phyloP scores from a whole-genome alignment of 23 tunicate species.

The Styela clava region DNA sequence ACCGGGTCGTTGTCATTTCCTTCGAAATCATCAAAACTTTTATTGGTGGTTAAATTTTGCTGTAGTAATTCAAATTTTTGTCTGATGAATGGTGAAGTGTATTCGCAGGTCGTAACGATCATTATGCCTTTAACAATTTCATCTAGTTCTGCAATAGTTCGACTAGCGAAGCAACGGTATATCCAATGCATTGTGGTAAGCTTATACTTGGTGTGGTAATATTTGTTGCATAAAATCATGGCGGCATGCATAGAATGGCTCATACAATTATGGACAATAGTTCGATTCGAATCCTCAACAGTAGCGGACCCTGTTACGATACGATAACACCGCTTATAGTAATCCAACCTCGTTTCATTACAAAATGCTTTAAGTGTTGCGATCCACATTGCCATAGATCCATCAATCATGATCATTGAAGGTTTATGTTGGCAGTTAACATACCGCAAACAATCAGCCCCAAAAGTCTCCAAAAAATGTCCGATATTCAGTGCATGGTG shows the following conservation, averaged over 20 bases:
- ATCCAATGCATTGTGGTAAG: constrained; percentile 27
- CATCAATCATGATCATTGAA: constrained; percentile 29
- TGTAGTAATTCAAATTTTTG: neutral
- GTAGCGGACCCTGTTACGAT: constrained; percentile 13
- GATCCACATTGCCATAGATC: constrained; percentile 51
- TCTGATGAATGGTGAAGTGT: neutral
- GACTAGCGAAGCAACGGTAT: neutral
- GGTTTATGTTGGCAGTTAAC: constrained; percentile 10
- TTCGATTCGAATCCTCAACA: constrained; percentile 6
- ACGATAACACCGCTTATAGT: constrained; percentile 28
- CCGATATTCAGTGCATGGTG: constrained; percentile 39
- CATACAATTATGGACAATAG: constrained; percentile 40
- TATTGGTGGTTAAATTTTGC: neutral
- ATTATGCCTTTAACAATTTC: neutral
- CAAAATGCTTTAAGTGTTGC: constrained; percentile 16
- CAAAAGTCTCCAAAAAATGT: constrained; percentile 25
- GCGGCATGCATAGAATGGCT: constrained; percentile 46
- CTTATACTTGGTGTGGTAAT: constrained; percentile 5
- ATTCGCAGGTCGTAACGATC: neutral
- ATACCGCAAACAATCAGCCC: neutral
- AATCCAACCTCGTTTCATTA: constrained; percentile 12
- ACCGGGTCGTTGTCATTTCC: neutral
- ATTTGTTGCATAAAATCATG: constrained; percentile 5
- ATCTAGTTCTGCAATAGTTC: neutral
- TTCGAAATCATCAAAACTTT: neutral